Conservation (phyloP, 1,140 invertebrate species). For the Drosophila nannoptera region DNA sequence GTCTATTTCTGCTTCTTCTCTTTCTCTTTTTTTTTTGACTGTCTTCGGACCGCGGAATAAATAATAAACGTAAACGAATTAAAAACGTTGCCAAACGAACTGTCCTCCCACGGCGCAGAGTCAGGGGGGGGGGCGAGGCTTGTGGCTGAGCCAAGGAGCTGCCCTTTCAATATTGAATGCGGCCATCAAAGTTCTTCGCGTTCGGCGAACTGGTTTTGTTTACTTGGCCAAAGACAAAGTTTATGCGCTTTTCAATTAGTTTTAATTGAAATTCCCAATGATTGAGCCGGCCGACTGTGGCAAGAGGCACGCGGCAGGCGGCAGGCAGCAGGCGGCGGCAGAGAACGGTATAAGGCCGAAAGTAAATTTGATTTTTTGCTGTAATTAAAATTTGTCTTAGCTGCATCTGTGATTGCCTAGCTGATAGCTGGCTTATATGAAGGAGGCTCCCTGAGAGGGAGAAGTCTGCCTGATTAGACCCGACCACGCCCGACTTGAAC, state of each 20-base stretch:
- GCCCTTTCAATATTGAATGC: slow-evolving; percentile 41
- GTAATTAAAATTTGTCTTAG: slow-evolving; percentile 59
- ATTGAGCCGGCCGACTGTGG: slow-evolving; percentile 11
- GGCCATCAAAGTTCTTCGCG: slow-evolving; percentile 48
- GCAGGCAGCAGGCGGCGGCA: not conserved
- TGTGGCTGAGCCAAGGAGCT: slow-evolving; percentile 3
- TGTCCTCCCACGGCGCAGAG: slow-evolving; percentile 16
- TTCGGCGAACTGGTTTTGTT: slow-evolving; percentile 48
- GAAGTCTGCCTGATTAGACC: too few species aligned
- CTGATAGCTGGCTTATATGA: not conserved
- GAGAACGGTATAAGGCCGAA: slow-evolving; percentile 12
- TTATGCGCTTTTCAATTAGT: slow-evolving; percentile 73
- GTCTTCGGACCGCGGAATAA: slow-evolving; percentile 53
- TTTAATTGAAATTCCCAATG: slow-evolving; percentile 70
- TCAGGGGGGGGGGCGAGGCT: slow-evolving; percentile 1
- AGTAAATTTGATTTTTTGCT: slow-evolving; percentile 44
- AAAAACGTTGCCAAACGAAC: slow-evolving; percentile 63
- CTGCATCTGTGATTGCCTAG: slow-evolving; percentile 1
- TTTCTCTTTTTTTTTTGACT: not conserved
- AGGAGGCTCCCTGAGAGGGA: not conserved
- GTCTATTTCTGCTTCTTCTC: slow-evolving; percentile 13
- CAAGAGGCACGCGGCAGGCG: not conserved
- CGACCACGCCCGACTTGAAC: too few species aligned
- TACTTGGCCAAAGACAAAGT: slow-evolving; percentile 55
- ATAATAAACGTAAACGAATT: slow-evolving; percentile 78